Percentiles rank a stretch among this genome's conserved stretches.
Conservation (phyloP, 2,888 invertebrate species). For the Copidosoma aretas region DNA sequence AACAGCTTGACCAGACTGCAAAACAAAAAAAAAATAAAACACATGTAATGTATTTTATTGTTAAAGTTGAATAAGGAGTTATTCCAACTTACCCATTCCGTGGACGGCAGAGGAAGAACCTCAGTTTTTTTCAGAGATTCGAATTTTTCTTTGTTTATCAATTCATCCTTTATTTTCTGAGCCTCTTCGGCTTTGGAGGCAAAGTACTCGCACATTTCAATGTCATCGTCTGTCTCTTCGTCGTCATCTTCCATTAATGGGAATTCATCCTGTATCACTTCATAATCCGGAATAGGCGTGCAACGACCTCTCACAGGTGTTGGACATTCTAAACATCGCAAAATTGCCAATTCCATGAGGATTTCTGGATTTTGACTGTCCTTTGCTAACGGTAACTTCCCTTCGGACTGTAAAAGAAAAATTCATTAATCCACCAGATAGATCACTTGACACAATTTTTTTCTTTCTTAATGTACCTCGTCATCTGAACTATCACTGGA, state of each 20-base stretch:
- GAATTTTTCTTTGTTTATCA: too few species aligned
- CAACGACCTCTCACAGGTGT: conserved; percentile 54
- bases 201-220: too few species aligned
- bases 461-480: conserved; percentile 42
- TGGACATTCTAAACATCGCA: conserved; percentile 55
- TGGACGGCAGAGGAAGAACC: too few species aligned
- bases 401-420: conserved; percentile 11
- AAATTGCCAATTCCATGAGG: conserved; percentile 58
- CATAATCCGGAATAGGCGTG: conserved; percentile 53
- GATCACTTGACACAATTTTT: neutral
- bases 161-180: too few species aligned
- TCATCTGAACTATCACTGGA: conserved; percentile 57
- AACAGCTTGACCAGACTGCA: neutral
- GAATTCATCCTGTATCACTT: conserved; percentile 52
- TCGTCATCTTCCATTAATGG: conserved; percentile 52
- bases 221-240: neutral
- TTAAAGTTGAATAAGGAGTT: too few species aligned
- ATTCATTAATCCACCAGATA: neutral
- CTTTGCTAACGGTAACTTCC: conserved; percentile 53
- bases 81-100: too few species aligned
- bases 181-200: too few species aligned
- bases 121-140: too few species aligned
- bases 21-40: too few species aligned
- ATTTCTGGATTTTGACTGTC: conserved; percentile 59
- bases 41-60: too few species aligned